These are phyloP conservation scores for Asobara japonica DNA, from an alignment of 1,140 invertebrate genomes.

Conservation along the genomic window DNA sequence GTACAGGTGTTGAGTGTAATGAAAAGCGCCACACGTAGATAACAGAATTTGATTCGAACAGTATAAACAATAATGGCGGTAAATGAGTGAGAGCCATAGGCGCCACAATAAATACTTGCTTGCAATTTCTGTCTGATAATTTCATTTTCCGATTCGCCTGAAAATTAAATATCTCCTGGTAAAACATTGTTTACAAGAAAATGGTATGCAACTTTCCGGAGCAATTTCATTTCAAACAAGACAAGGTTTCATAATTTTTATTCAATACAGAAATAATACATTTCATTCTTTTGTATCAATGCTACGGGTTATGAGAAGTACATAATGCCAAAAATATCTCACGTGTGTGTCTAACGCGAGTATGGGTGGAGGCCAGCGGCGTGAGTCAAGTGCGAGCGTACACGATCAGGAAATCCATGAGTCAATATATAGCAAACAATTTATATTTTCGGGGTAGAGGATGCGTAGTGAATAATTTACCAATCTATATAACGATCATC, in stretches of 20 bases:
- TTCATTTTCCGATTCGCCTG: too few relatives aligned
- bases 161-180: too few relatives aligned
- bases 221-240: too few relatives aligned
- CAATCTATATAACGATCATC: too few relatives aligned
- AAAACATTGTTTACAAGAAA: too few relatives aligned
- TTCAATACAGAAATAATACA: too few relatives aligned
- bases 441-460: neutral
- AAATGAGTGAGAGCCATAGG: too few relatives aligned
- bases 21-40: neutral
- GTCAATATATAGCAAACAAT: slow-evolving; percentile 3
- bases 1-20: neutral
- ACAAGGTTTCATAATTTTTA: too few relatives aligned
- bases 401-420: neutral
- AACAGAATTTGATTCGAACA: neutral
- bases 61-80: too few relatives aligned
- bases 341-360: slow-evolving; percentile 32
- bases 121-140: too few relatives aligned
- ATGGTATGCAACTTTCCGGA: too few relatives aligned
- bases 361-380: slow-evolving; percentile 10
- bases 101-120: too few relatives aligned
- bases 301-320: slow-evolving; percentile 20
- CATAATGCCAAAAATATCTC: slow-evolving; percentile 35
- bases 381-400: slow-evolving; percentile 24
- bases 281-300: slow-evolving; percentile 22
- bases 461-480: neutral